A percentile compares a stretch with the other conserved stretches of the same genome.
Conservation (phyloP, 2,797 vertebrate species). For the Sebastes minor region DNA sequence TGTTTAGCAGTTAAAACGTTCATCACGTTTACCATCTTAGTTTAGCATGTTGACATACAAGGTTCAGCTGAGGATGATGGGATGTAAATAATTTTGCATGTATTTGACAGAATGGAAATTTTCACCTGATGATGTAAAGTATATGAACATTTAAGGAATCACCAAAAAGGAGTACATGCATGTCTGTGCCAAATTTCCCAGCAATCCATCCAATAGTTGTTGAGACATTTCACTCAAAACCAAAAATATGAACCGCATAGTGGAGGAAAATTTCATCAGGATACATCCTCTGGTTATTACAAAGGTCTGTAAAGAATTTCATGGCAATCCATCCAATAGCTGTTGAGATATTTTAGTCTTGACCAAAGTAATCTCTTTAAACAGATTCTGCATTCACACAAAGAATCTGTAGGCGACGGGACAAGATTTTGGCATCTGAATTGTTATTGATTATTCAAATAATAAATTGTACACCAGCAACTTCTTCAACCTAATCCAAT, state of each 20-base stretch:
- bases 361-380: no score
- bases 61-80: background rate
- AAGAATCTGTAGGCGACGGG: no score
- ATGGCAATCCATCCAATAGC: background rate
- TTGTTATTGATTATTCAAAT: no score
- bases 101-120: background rate
- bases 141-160: background rate
- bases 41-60: background rate
- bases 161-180: background rate
- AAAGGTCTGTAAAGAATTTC: background rate
- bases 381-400: no score
- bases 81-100: background rate
- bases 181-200: background rate
- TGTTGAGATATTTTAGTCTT: background rate
- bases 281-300: background rate
- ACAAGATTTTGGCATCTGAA: no score
- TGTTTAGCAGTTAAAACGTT: background rate
- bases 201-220: background rate
- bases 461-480: no score
- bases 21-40: background rate
- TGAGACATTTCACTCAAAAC: background rate
- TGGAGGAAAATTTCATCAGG: background rate
- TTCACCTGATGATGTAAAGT: background rate
- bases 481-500: no score
- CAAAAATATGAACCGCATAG: background rate